Percentiles rank a stretch among this genome's conserved stretches.
Conservation (phyloP, 2,888 invertebrate genomes). For the Pseudolycoriella hygida region DNA sequence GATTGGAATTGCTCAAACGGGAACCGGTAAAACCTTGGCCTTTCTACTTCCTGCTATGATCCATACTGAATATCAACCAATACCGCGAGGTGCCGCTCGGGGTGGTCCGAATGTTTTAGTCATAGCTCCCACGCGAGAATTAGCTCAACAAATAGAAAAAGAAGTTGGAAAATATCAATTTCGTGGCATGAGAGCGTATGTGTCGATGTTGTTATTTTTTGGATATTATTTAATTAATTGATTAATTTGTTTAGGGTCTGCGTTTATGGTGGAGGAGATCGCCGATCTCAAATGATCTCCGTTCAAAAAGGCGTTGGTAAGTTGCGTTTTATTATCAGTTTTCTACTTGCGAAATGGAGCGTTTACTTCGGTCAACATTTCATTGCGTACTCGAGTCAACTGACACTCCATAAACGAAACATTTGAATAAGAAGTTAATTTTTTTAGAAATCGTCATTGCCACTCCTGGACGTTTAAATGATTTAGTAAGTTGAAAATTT, state of each 20-base stretch:
- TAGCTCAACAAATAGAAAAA: slow-evolving; percentile 82
- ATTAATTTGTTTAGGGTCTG: slow-evolving; percentile 47
- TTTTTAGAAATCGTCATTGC: slow-evolving; percentile 90
- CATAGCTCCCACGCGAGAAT: slow-evolving; percentile 82
- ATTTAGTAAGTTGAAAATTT: too few species aligned
- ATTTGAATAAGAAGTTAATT: too few species aligned
- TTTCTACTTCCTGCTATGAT: slow-evolving; percentile 84
- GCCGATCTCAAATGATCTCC: slow-evolving; percentile 57
- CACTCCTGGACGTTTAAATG: slow-evolving; percentile 85
- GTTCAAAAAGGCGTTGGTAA: slow-evolving; percentile 68
- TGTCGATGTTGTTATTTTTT: slow-evolving; percentile 8
- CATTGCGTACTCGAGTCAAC: too few species aligned
- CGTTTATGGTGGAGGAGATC: slow-evolving; percentile 78
- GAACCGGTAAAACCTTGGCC: slow-evolving; percentile 88
- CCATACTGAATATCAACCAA: slow-evolving; percentile 73
- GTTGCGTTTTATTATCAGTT: too few species aligned
- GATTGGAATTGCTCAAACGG: slow-evolving; percentile 93
- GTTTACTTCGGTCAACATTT: too few species aligned
- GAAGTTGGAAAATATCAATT: slow-evolving; percentile 84
- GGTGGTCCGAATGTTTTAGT: slow-evolving; percentile 74
- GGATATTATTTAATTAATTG: not conserved
- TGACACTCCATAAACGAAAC: too few species aligned
- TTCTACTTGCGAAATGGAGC: too few species aligned
- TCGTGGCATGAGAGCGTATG: slow-evolving; percentile 65
- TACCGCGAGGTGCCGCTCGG: slow-evolving; percentile 45